Evolutionary conservation across 2,888 invertebrate species (phyloP), one percentile per base, ranked within the genome.

Genomic region (Eulithis prunata): DNA sequence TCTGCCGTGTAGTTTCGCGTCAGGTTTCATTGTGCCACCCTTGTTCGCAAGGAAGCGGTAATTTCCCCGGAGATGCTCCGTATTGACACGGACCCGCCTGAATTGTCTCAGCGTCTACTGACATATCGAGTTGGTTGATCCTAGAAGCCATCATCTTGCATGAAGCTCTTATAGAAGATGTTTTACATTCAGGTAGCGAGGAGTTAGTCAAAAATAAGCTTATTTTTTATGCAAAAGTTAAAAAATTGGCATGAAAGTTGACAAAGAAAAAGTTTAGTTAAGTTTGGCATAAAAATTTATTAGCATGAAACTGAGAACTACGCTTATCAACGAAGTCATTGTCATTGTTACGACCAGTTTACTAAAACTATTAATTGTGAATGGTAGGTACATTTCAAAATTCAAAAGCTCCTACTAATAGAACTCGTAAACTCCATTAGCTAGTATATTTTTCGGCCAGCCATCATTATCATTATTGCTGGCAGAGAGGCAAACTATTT

Each of bases 61-160:
- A 86, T 87, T 87, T 86, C 87, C 87, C 87, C 60, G 43, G 86
- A 85, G 86, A 81, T 76, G 75, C 63, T 57, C 75, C 60, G 78
- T 85, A 87, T 87, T 82, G 87, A 85, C 85, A 75, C 71, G 75
- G 78, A 73, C 77, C 71, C 72, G 77, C 75, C 75, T 79, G 77
- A 75, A 78, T 78, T 80, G 81, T 80, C 78, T 54, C 61, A 54
- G 59, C 52, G n/a, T 49, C 61, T 36, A 62, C 62, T 45, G 63
- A 63, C 62, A 59, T 55, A 63, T 63, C 59, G 52, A 49, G 21
- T 49, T 49, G 21, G 49, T 49, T 49, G 49, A 21, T 49, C 49
- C 49, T 21, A 7, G 14, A 14, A 21, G 21, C 10, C 21, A 10
- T 49, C 49, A 49, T 49, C 49, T 49, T 49, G 13, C 14, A 7